Evolutionary conservation across 2,797 vertebrate genomes (phyloP), one percentile per base, ranked within the genome.

Genomic region (Lophius americanus): DNA sequence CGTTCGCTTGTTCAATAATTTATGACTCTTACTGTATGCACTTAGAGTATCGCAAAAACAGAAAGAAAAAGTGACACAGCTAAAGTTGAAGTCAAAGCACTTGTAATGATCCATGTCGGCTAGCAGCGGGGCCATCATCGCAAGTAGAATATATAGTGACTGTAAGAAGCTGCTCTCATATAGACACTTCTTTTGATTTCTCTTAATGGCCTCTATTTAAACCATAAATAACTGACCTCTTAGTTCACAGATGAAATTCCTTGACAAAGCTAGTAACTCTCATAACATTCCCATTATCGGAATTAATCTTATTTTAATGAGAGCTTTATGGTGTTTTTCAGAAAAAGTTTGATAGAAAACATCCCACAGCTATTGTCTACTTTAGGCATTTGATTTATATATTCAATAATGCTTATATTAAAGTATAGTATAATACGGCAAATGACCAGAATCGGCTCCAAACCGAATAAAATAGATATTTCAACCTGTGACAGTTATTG

Each of bases 1-100:
- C 32, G 48, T 43, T 68, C 54, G 68, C 42, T 47, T 14, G 70
- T 78, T 84, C 41, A 79, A 51, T 70, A 63, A 75, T 70, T 49
- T 49, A 8, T 47, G 37, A 38, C 58, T 73, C 70, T 61, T 14
- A 64, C 38, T 54, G 60, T 51, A 37, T 56, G 46, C 64, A 50
- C 54, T 66, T 75, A 47, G 74, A 60, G 52, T 44, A 32, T 63
- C 49, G 51, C 41, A 5, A 5, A 55, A 47, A 60, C 9, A 12
- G 32, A 73, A 33, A 42, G 37, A 66, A 70, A 6, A 48, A 60
- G 54, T 65, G 51, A 14, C 36, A 6, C 52, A 69, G 66, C 62
- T 51, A 33, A 61, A 52, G 52, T 67, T 58, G 10, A 51, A 66
- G 55, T 39, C 48, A 49, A 63, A 64, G 71, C 42, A 49, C 36